Conservation (phyloP, 1,140 invertebrate species). For the Zaprionus kolodkinae region DNA sequence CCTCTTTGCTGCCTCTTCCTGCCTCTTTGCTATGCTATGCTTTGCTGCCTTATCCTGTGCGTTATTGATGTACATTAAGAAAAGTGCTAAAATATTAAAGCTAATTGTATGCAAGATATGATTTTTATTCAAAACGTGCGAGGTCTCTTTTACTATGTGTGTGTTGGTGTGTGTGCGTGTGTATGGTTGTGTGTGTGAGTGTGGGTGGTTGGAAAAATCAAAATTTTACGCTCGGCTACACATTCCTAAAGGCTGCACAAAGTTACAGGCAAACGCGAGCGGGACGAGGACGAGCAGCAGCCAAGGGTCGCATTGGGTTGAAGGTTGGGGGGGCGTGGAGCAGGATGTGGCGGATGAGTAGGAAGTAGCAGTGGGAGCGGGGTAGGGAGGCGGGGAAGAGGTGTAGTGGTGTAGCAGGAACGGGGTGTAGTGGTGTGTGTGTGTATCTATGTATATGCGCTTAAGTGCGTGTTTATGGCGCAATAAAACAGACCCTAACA, state of each 20-base stretch:
- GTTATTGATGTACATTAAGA: conserved; percentile 53
- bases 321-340: background rate
- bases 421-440: conserved; percentile 42
- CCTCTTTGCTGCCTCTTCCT: background rate
- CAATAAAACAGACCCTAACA: conserved; percentile 81
- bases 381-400: background rate
- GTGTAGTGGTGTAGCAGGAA: background rate
- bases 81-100: conserved; percentile 58
- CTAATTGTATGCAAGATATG: conserved; percentile 57
- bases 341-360: background rate
- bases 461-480: conserved; percentile 81
- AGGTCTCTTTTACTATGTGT: conserved; percentile 29
- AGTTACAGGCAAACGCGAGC: conserved; percentile 45
- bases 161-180: conserved; percentile 17
- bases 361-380: background rate
- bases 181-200: conserved; percentile 46
- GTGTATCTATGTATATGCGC: conserved; percentile 58
- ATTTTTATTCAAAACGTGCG: conserved; percentile 40
- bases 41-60: conserved; percentile 26
- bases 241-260: conserved; percentile 71
- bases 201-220: conserved; percentile 66
- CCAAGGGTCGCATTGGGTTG: conserved; percentile 7
- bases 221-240: conserved; percentile 76
- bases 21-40: background rate
- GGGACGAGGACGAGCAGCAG: conserved; percentile 6